Percentiles rank a stretch among this genome's conserved stretches.
Evolutionary conservation across 2,888 invertebrate species (phyloP).

Genomic region (Nymphalis polychloros): DNA sequence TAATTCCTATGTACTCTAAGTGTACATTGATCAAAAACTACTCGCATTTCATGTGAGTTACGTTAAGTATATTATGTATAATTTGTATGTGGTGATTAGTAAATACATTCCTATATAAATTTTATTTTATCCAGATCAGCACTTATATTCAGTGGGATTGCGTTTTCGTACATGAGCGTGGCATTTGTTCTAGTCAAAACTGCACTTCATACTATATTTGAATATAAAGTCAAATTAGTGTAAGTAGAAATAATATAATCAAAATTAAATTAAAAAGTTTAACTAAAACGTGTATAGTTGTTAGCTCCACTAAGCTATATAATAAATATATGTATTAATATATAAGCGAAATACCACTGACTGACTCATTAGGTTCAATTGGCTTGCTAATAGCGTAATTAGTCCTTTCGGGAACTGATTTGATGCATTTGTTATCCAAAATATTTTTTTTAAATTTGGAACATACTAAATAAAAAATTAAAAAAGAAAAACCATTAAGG

Average conservation of each 20-base stretch:
- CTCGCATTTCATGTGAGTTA: conserved; percentile 65
- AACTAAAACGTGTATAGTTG: too few relatives aligned
- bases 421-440: too few relatives aligned
- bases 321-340: too few relatives aligned
- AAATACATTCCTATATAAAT: conserved; percentile 6
- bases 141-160: conserved; percentile 63
- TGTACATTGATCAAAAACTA: conserved; percentile 59
- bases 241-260: conserved; percentile 45
- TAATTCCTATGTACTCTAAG: conserved; percentile 71
- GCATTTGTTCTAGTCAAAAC: conserved; percentile 64
- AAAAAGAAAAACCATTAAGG: too few relatives aligned
- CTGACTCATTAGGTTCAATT: too few relatives aligned
- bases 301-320: too few relatives aligned
- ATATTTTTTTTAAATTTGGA: too few relatives aligned
- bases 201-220: conserved; percentile 70
- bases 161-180: conserved; percentile 62
- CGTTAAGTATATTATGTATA: conserved; percentile 5
- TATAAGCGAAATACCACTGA: too few relatives aligned
- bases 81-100: not conserved
- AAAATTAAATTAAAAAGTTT: too few relatives aligned
- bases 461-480: too few relatives aligned
- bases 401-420: too few relatives aligned
- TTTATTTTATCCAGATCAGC: conserved; percentile 51
- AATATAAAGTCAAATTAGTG: conserved; percentile 71
- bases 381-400: too few relatives aligned